Percentiles rank a stretch among this genome's conserved stretches.
phyloP scores from a whole-genome alignment of 2,797 vertebrate species.

The Liparis tanakae region DNA sequence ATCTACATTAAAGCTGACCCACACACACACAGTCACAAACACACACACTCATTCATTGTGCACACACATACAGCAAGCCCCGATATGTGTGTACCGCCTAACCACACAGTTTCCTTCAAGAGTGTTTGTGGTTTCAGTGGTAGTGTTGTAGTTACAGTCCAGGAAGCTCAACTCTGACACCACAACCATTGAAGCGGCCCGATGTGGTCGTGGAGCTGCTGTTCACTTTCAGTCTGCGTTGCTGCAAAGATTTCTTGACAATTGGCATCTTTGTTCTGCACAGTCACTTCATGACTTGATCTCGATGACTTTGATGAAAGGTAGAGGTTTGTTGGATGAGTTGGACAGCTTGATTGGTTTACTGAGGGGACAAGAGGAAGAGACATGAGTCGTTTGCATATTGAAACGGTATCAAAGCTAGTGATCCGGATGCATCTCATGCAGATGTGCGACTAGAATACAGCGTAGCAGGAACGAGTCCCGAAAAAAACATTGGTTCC shows the following conservation, averaged over 20 bases:
- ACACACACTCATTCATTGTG: conserved; percentile 5
- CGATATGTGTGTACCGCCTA: neutral
- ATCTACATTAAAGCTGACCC: conserved; percentile 45
- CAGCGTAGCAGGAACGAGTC: too few species aligned
- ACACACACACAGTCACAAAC: neutral
- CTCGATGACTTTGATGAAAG: conserved; percentile 95
- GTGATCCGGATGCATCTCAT: neutral
- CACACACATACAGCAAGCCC: conserved; percentile 10
- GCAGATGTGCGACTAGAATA: neutral
- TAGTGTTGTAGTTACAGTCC: conserved; percentile 18
- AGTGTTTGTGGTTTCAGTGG: conserved; percentile 24
- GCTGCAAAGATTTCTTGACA: conserved; percentile 22
- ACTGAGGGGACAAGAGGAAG: conserved; percentile 67
- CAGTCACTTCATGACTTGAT: conserved; percentile 80
- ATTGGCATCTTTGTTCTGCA: neutral
- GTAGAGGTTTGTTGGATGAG: conserved; percentile 86
- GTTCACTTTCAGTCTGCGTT: conserved; percentile 45
- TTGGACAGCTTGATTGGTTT: conserved; percentile 82
- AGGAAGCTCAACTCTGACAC: conserved; percentile 32
- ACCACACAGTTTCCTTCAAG: conserved; percentile 40
- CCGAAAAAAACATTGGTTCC: too few species aligned
- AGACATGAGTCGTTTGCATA: conserved; percentile 2
- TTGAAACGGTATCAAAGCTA: neutral
- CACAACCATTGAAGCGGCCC: neutral
- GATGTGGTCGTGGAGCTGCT: conserved; percentile 21